Percentiles rank a stretch among this genome's conserved stretches.
Evolutionary conservation across 2,113 vertebrate genomes (phyloP).

Genomic region (Ptychochromis oligacanthus): DNA sequence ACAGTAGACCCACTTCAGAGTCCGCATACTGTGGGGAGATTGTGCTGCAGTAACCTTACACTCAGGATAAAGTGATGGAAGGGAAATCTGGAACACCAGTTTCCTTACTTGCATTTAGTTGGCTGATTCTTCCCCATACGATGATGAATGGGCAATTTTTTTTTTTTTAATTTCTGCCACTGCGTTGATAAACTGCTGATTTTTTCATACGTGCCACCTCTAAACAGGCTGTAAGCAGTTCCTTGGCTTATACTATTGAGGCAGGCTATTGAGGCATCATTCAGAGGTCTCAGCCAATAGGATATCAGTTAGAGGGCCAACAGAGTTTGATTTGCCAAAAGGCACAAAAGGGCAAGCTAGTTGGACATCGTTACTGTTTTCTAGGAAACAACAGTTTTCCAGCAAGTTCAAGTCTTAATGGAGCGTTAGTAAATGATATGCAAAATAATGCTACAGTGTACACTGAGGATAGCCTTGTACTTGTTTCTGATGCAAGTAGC

Average conservation of each 20-base stretch:
- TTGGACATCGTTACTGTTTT: slow-evolving; percentile 15
- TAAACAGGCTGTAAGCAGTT: fast-evolving
- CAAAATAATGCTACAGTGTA: slow-evolving; percentile 10
- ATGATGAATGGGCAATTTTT: slow-evolving; percentile 18
- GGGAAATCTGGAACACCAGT: slow-evolving; percentile 45
- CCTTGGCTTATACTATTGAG: neutral
- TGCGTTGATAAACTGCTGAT: neutral
- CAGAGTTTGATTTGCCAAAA: neutral
- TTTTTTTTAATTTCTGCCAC: slow-evolving; percentile 4
- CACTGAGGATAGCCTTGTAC: neutral
- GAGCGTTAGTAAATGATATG: slow-evolving; percentile 16
- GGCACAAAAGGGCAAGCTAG: neutral
- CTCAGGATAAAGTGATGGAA: slow-evolving; percentile 30
- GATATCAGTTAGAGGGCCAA: neutral
- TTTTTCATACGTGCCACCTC: neutral
- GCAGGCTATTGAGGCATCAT: neutral
- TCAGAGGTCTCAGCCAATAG: neutral
- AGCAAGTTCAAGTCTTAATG: slow-evolving; percentile 9
- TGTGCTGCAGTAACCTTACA: slow-evolving; percentile 54
- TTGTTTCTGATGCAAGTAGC: neutral
- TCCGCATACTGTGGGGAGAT: slow-evolving; percentile 30
- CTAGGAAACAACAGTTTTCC: slow-evolving; percentile 27
- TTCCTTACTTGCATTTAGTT: slow-evolving; percentile 25
- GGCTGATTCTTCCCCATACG: slow-evolving; percentile 3
- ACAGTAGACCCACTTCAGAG: slow-evolving; percentile 55